Base-by-base conservation (phyloP, 2,888 invertebrate species). In the Apodemia duryi region DNA sequence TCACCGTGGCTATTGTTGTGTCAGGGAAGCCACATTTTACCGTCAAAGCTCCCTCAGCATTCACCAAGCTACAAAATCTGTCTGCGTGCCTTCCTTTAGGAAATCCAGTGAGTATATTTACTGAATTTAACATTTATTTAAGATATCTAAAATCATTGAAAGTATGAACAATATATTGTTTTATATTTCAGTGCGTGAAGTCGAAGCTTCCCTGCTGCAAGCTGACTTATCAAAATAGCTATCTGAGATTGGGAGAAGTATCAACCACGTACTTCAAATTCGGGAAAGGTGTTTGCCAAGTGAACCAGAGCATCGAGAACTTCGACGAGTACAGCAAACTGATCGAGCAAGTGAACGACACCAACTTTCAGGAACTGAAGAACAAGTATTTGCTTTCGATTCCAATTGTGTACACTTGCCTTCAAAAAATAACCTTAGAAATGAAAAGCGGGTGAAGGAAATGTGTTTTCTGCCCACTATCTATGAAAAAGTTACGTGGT, bases 301-400 rank as follows among this genome's bases (percentile, higher is more conserved):
- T 54, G 13, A 54, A 54, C 54, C 54, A 54, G 7, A 54, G 54
- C 13, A n/a, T 54, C 54, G 54, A 54, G 54, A 54, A 54, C 54
- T 54, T 54, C 54, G 13, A 54, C 54, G 29, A 54, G 54, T 54
- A 54, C 54, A 54, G 54, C 21, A 54, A 54, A 6, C 54, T 54
- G 54, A 54, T 54, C n/a, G 6, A 11, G 21, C 54, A 54, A 11
- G 13, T 54, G 54, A 54, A 54, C 54, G 54, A 28, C 54, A 54
- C 54, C 54, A 54, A 54, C 54, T 54, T 54, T 54, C 54, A 54
- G 21, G 54, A 54, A 54, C 54, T 54, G 54, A 54, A 54, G 29
- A 11, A 21, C 54, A 54, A 54, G 13, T 54, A 54, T 54, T 54
- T 9, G 54, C 13, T 11, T 54, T 54, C 54, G 4, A 54, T 54